phyloP scores from a whole-genome alignment of 2,113 vertebrate genomes.

The Piaya cayana region DNA sequence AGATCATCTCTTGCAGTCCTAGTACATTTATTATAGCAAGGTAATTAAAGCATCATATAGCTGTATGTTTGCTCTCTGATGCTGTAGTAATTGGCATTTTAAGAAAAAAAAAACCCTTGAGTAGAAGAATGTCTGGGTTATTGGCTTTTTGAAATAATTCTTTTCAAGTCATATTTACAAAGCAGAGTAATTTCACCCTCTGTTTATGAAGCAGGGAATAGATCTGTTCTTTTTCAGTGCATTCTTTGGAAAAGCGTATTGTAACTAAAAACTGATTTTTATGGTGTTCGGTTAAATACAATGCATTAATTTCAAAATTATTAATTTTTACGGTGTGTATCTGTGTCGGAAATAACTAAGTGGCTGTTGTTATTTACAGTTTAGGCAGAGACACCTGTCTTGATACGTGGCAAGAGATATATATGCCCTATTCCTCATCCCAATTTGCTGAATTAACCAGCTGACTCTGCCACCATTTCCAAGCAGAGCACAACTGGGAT shows the following conservation, averaged over 20 bases:
- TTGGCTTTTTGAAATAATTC: not conserved
- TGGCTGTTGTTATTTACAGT: not conserved
- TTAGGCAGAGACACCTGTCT: not conserved
- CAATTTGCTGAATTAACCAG: not conserved
- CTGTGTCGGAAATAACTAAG: not conserved
- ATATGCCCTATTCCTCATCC: not conserved
- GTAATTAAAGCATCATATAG: not conserved
- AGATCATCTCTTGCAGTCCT: not conserved
- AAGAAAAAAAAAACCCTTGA: not conserved
- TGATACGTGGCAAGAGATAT: not conserved
- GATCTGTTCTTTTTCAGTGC: not conserved
- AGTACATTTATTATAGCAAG: not conserved
- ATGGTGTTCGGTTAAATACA: not conserved
- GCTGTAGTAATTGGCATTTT: not conserved
- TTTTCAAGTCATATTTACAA: not conserved
- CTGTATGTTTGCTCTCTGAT: not conserved
- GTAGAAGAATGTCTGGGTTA: not conserved
- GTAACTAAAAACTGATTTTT: not conserved
- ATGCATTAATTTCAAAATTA: not conserved
- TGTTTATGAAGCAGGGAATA: not conserved
- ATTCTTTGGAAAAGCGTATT: not conserved
- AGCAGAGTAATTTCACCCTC: not conserved
- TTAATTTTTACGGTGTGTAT: fast-evolving
- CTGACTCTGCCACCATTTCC: not conserved
- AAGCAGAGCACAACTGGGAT: not conserved